Evolutionary conservation across 2,888 invertebrate species (phyloP).

Genomic region (Nomada flava): DNA sequence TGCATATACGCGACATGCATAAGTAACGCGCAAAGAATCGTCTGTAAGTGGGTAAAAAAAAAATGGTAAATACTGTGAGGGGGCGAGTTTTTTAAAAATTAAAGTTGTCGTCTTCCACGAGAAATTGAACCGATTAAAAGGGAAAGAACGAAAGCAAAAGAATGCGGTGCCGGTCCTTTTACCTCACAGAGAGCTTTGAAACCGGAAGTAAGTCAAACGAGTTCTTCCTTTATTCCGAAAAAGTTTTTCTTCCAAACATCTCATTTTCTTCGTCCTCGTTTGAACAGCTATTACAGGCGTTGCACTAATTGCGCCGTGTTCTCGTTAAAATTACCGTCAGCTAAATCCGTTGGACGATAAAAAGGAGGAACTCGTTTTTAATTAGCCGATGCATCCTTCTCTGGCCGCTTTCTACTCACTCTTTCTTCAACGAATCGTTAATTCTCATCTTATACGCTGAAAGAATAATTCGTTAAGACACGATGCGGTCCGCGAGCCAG

Average conservation of each 20-base stretch:
- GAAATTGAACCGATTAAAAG: slow-evolving; percentile 51
- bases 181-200: slow-evolving; percentile 34
- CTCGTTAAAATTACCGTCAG: slow-evolving; percentile 12
- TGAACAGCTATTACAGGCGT: slow-evolving; percentile 1
- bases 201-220: slow-evolving; percentile 38
- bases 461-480: slow-evolving; percentile 51
- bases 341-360: not conserved
- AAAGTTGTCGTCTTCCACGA: slow-evolving; percentile 10
- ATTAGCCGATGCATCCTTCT: slow-evolving; percentile 20
- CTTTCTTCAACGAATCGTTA: slow-evolving; percentile 13
- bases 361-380: slow-evolving; percentile 23
- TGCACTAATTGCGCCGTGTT: slow-evolving; percentile 17
- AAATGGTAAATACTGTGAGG: slow-evolving; percentile 15
- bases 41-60: not conserved
- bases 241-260: slow-evolving; percentile 23
- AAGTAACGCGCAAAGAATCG: slow-evolving; percentile 28
- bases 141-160: slow-evolving; percentile 9
- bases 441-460: slow-evolving; percentile 19
- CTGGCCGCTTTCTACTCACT: not conserved
- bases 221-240: slow-evolving; percentile 1
- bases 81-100: slow-evolving; percentile 21
- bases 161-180: slow-evolving; percentile 2
- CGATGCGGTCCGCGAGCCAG: slow-evolving; percentile 14
- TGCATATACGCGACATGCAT: not conserved
- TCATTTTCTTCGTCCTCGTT: slow-evolving; percentile 16